Conservation (phyloP, 2,888 invertebrate species). For the Meghimatium bilineatum region DNA sequence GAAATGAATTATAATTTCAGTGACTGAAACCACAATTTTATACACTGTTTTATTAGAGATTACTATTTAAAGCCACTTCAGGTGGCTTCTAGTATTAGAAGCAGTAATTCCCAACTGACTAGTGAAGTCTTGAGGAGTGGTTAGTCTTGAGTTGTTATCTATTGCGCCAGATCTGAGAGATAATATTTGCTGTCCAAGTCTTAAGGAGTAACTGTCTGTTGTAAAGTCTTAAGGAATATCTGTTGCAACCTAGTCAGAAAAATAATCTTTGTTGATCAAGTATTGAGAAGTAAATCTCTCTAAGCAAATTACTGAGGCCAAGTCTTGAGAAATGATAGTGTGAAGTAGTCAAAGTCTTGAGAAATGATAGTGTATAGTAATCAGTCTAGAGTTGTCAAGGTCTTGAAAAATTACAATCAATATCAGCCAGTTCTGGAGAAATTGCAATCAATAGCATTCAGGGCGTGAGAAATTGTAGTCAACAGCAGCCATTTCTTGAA, state of each 20-base stretch:
- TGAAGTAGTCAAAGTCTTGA: background rate
- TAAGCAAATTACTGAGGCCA: too few species aligned
- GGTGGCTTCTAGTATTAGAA: too few species aligned
- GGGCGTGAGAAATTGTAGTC: background rate
- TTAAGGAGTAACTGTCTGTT: background rate
- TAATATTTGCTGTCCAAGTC: too few species aligned
- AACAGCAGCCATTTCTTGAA: background rate
- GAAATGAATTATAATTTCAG: too few species aligned
- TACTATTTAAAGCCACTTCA: too few species aligned
- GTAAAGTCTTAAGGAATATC: background rate
- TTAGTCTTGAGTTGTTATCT: too few species aligned
- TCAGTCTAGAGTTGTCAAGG: background rate
- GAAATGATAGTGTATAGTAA: background rate
- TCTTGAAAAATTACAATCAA: background rate
- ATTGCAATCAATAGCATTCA: background rate
- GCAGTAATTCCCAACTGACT: too few species aligned
- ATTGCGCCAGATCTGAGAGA: too few species aligned
- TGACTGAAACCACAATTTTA: too few species aligned
- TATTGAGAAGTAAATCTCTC: background rate
- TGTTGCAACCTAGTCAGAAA: too few species aligned
- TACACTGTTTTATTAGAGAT: too few species aligned
- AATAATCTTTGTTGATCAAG: background rate
- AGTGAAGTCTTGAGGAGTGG: too few species aligned
- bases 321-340: background rate
- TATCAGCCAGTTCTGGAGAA: background rate